These are phyloP conservation scores for Poecilia latipinna DNA, from an alignment of 2,113 vertebrate genomes.

Conservation along the genomic window DNA sequence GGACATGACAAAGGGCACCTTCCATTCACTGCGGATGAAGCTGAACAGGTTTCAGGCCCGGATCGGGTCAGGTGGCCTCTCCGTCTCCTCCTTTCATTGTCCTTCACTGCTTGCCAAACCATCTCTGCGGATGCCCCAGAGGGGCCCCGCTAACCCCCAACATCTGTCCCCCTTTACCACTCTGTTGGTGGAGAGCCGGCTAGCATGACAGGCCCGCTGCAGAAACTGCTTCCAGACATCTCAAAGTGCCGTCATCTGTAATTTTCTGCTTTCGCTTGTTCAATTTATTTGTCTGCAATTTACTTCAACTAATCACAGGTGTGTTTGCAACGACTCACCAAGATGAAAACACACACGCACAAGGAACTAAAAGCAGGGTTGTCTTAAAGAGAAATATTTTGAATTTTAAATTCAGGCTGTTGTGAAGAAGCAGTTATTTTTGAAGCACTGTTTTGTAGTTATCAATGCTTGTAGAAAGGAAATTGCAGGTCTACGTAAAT, in stretches of 20 bases:
- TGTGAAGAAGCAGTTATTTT: slow-evolving; percentile 3
- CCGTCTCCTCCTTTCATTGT: slow-evolving; percentile 56
- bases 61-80: slow-evolving; percentile 57
- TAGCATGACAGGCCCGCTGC: slow-evolving; percentile 49
- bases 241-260: slow-evolving; percentile 62
- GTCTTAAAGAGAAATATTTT: slow-evolving; percentile 22
- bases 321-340: slow-evolving; percentile 53
- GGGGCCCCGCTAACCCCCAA: slow-evolving; percentile 72
- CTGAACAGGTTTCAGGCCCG: slow-evolving; percentile 53
- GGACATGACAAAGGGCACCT: slow-evolving; percentile 38
- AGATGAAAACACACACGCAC: slow-evolving; percentile 7
- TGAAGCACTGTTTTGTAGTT: slow-evolving; percentile 10
- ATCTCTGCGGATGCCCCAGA: slow-evolving; percentile 62
- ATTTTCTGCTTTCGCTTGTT: slow-evolving; percentile 59
- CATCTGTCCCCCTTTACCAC: slow-evolving; percentile 76
- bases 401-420: slow-evolving; percentile 3
- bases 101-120: slow-evolving; percentile 53
- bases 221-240: slow-evolving; percentile 75
- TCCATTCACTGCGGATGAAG: slow-evolving; percentile 47
- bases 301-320: slow-evolving; percentile 66
- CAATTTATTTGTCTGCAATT: slow-evolving; percentile 72
- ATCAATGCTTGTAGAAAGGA: slow-evolving; percentile 11
- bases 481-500: slow-evolving; percentile 11
- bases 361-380: background rate
- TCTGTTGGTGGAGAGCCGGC: slow-evolving; percentile 44